Evolutionary conservation across 2,113 vertebrate species (phyloP).

Genomic region (Pangasianodon hypophthalmus): DNA sequence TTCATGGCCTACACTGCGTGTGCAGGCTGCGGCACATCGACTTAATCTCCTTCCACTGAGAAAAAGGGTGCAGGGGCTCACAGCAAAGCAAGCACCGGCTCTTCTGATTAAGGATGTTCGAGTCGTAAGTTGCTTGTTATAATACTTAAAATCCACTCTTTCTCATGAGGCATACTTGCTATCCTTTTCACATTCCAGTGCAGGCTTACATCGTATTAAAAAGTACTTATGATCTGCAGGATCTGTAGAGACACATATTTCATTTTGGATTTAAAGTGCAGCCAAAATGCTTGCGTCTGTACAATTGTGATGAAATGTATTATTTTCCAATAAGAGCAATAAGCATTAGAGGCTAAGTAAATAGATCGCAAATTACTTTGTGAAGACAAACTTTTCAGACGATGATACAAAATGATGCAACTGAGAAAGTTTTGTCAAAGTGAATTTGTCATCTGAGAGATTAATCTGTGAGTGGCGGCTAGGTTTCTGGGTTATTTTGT

Average conservation of each 20-base stretch:
- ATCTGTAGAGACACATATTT: not conserved
- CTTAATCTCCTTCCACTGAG: conserved; percentile 50
- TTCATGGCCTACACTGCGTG: conserved; percentile 59
- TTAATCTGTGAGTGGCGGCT: conserved; percentile 31
- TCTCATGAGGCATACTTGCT: conserved; percentile 14
- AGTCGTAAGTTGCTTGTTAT: conserved; percentile 55
- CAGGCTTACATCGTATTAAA: conserved; percentile 33
- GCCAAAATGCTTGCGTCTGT: not conserved
- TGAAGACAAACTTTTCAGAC: not conserved
- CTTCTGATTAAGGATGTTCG: conserved; percentile 50
- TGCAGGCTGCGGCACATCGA: conserved; percentile 44
- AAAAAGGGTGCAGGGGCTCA: conserved; percentile 38
- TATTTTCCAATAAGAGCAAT: conserved; percentile 1
- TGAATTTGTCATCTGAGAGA: conserved; percentile 25
- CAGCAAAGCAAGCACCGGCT: conserved; percentile 34
- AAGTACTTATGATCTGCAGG: not conserved
- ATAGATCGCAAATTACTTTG: not conserved
- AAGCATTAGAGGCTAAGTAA: not conserved
- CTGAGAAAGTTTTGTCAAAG: conserved; percentile 22
- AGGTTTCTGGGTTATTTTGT: conserved; percentile 17
- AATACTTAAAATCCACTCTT: conserved; percentile 38
- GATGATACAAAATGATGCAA: not conserved
- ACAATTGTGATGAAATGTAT: not conserved
- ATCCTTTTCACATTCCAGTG: conserved; percentile 5
- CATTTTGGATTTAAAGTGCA: conserved; percentile 2